Conservation (phyloP, 2,113 vertebrate genomes). For the Dicrurus megarhynchus region DNA sequence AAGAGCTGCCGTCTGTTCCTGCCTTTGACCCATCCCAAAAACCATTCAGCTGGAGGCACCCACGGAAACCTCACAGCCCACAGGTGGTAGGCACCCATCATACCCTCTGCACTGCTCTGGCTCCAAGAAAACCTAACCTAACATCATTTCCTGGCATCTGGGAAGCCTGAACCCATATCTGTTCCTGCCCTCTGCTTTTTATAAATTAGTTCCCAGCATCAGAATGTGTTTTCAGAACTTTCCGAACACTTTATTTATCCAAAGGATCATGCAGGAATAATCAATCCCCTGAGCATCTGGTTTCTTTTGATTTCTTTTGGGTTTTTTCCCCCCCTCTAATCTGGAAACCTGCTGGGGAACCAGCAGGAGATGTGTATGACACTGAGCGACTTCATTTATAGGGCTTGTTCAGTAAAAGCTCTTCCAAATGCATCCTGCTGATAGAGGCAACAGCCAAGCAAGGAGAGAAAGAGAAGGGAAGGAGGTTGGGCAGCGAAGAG, state of each 20-base stretch:
- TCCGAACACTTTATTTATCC: conserved; percentile 53
- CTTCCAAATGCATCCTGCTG: neutral
- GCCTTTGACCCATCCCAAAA: neutral
- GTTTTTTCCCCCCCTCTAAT: neutral
- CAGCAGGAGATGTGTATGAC: neutral
- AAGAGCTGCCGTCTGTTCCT: neutral
- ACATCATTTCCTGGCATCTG: neutral
- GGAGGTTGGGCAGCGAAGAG: neutral
- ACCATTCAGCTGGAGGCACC: accelerated
- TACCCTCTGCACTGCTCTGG: neutral
- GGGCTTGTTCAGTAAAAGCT: neutral
- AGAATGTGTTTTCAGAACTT: neutral
- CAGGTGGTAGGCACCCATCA: neutral
- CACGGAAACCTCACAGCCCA: neutral
- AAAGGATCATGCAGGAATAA: conserved; percentile 14
- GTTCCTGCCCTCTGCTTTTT: neutral
- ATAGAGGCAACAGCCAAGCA: neutral
- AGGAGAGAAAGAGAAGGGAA: neutral
- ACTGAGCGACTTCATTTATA: neutral
- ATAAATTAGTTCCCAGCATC: neutral
- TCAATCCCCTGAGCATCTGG: conserved; percentile 48
- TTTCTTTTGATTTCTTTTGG: conserved; percentile 20
- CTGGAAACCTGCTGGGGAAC: conserved; percentile 49
- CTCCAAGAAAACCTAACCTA: neutral
- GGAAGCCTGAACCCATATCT: neutral